Percentiles rank a stretch among this genome's conserved stretches.
These are phyloP conservation scores for Struthio camelus DNA, from an alignment of 2,113 vertebrate species.

Conservation along the genomic window DNA sequence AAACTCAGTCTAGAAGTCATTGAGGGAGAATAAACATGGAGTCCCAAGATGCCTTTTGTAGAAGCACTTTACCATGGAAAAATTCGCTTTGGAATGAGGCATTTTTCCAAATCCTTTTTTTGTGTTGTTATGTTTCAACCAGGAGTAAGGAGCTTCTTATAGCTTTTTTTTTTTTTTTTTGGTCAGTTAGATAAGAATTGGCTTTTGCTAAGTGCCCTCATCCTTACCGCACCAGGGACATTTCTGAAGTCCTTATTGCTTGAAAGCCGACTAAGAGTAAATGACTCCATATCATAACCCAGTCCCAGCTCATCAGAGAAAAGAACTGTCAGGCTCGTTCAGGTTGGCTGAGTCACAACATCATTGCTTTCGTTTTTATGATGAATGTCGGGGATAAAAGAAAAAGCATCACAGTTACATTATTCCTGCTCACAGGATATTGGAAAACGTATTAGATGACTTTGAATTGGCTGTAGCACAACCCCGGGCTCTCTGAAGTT, in stretches of 20 bases:
- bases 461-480: neutral
- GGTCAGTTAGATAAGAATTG: neutral
- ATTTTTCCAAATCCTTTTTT: constrained; percentile 10
- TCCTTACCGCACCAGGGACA: neutral
- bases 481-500: neutral
- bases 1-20: constrained; percentile 21
- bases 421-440: constrained; percentile 48
- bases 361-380: constrained; percentile 35
- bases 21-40: constrained; percentile 29
- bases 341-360: constrained; percentile 63
- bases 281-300: neutral
- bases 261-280: constrained; percentile 39
- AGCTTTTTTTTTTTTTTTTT: neutral
- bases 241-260: constrained; percentile 27
- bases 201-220: constrained; percentile 31
- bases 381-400: constrained; percentile 53
- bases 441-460: constrained; percentile 41
- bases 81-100: constrained; percentile 36
- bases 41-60: constrained; percentile 48
- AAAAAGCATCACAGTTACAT: constrained; percentile 42
- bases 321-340: constrained; percentile 10
- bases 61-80: constrained; percentile 45
- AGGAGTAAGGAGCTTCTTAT: constrained; percentile 24
- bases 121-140: neutral
- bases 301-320: constrained; percentile 36